Evolutionary conservation across 2,888 invertebrate species (phyloP), one percentile per base, ranked within the genome.

Genomic region (Tubulanus polymorphus): DNA sequence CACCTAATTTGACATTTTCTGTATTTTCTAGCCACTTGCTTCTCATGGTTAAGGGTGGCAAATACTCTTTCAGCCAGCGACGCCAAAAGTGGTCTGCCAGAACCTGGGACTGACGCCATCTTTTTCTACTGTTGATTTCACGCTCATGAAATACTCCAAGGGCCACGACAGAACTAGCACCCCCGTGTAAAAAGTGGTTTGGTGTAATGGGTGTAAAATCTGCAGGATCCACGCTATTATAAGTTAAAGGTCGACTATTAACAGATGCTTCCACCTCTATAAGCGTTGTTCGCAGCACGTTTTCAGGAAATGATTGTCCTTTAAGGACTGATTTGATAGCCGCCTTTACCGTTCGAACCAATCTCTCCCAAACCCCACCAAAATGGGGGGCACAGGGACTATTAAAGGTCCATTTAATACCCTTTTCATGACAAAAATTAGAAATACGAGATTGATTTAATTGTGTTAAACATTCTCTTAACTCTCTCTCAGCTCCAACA

Each of bases 101-200:
- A 20, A 20, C 12, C 53, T 51, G 51, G 12, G 28, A 18, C 12
- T 37, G 37, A 5, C n/a, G 6, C 48, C 48, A 54, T 20, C 29
- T 6, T 32, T n/a, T 32, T 5, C 28, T 12, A 8, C 51, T 32
- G 20, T 54, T 32, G 15, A 10, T 54, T 18, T 53, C 37, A 29
- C 6, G 25, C 12, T 6, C 37, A 6, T 10, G n/a, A 20, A 29
- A 37, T 8, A 10, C 8, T 32, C 49, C 30, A 8, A 10, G 29
- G 8, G 51, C 41, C 6, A 46, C 15, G 8, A 25, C 8, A 6
- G 50, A 25, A 41, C n/a, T 25, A 8, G 8, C n/a, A 15, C 35
- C n/a, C 8, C 29, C 6, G 15, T 72, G 68, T 8, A 73, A 53
- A 53, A 73, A 69, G 58, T 73, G 71, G 8, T 63, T 67, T 3